Evolutionary conservation across 1,140 invertebrate species (phyloP).

Genomic region (Drosophila arawakana): DNA sequence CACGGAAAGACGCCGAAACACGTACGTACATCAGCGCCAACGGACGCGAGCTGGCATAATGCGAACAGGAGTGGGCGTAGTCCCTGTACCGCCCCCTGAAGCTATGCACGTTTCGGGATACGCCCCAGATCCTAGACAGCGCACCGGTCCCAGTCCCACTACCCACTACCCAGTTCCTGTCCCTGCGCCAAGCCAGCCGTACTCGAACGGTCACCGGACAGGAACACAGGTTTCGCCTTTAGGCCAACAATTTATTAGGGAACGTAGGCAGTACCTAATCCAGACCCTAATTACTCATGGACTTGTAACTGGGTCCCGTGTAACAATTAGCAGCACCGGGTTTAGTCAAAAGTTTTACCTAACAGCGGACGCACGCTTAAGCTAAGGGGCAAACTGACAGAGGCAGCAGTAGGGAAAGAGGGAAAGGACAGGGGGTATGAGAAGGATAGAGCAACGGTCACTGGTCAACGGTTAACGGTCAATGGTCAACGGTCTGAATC

Average conservation of each 20-base stretch:
- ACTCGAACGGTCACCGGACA: conserved; percentile 2
- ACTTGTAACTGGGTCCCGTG: conserved; percentile 49
- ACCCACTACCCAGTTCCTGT: not conserved
- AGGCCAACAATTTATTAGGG: conserved; percentile 68
- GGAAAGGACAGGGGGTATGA: not conserved
- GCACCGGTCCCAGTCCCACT: not conserved
- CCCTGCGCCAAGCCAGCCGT: not conserved
- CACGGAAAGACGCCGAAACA: conserved; percentile 80
- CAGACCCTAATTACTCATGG: conserved; percentile 79
- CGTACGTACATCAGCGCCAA: conserved; percentile 74
- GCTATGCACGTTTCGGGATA: conserved; percentile 22
- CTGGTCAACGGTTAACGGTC: not conserved
- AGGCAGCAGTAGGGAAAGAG: not conserved
- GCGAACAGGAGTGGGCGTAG: conserved; percentile 28
- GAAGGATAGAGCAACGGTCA: conserved; percentile 1
- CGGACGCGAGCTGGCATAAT: conserved; percentile 78
- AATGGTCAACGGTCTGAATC: conserved; percentile 32
- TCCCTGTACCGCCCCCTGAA: conserved; percentile 1
- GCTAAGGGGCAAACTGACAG: not conserved
- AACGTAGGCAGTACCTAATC: conserved; percentile 68
- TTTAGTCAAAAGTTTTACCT: conserved; percentile 47
- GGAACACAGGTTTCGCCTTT: conserved; percentile 37
- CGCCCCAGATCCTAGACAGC: conserved; percentile 20
- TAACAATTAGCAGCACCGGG: conserved; percentile 69
- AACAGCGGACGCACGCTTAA: conserved; percentile 17